Conservation (phyloP, 53 echinoderm and acorn worm species). For the Temnopleurus reevesii region DNA sequence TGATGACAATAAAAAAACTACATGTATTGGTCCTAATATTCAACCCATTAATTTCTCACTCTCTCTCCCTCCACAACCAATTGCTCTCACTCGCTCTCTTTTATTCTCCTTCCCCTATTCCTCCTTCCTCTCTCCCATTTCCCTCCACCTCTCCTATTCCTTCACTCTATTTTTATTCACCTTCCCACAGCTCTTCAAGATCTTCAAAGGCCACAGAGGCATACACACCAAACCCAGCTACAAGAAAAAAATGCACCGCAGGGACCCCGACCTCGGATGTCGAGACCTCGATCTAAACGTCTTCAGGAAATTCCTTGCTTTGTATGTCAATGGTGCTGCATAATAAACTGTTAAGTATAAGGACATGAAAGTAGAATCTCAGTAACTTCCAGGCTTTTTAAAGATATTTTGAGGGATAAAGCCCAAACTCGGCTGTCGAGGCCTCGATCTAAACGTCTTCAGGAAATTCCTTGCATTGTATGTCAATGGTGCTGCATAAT, state of each 20-base stretch:
- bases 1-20: too few relatives aligned
- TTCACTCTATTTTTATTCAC: too few relatives aligned
- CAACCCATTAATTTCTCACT: not conserved
- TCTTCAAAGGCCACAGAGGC: conserved; percentile 56
- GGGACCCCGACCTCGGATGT: conserved; percentile 86
- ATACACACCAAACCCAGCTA: conserved; percentile 65
- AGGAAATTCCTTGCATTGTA: conserved; percentile 76
- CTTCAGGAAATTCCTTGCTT: conserved; percentile 88
- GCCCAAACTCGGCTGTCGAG: too few relatives aligned
- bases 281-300: conserved; percentile 78
- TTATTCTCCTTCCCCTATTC: not conserved
- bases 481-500: conserved; percentile 9
- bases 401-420: too few relatives aligned
- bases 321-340: conserved; percentile 34
- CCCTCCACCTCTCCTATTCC: too few relatives aligned
- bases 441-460: conserved; percentile 70
- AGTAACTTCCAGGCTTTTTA: too few relatives aligned
- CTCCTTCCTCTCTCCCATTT: not conserved
- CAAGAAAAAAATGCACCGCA: conserved; percentile 56
- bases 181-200: conserved; percentile 65
- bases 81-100: not conserved
- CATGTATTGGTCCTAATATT: not conserved
- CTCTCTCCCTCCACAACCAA: not conserved
- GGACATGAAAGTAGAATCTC: not conserved
- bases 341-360: not conserved